Percentiles rank a stretch among this genome's conserved stretches.
phyloP scores from a whole-genome alignment of 2,888 invertebrate species.

The Drosophila greeni region DNA sequence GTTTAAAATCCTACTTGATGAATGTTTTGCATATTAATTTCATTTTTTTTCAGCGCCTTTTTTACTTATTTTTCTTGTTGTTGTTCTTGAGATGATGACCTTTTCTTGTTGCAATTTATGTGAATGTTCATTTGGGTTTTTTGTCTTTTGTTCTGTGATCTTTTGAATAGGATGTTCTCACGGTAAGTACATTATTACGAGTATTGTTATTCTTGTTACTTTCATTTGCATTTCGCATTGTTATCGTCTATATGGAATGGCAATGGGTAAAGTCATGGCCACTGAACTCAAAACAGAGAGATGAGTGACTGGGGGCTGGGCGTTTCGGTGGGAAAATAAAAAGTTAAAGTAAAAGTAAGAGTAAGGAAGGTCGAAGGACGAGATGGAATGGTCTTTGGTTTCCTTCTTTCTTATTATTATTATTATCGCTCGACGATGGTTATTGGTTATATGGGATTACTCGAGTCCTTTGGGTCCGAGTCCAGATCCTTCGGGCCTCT shows the following conservation, averaged over 20 bases:
- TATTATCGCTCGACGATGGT: slow-evolving; percentile 27
- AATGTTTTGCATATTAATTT: slow-evolving; percentile 44
- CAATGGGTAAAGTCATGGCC: slow-evolving; percentile 41
- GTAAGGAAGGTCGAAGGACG: slow-evolving; percentile 12
- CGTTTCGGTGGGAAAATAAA: not conserved
- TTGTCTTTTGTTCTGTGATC: slow-evolving; percentile 39
- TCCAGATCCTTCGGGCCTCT: slow-evolving; percentile 23
- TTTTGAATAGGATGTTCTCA: slow-evolving; percentile 33
- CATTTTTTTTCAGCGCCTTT: slow-evolving; percentile 22
- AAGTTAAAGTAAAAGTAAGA: slow-evolving; percentile 4
- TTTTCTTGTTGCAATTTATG: slow-evolving; percentile 30
- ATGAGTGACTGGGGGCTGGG: slow-evolving; percentile 6
- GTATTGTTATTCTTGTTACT: slow-evolving; percentile 36
- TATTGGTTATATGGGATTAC: slow-evolving; percentile 20
- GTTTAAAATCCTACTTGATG: slow-evolving; percentile 40
- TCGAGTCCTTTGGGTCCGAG: slow-evolving; percentile 9
- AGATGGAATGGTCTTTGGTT: slow-evolving; percentile 31
- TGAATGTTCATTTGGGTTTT: slow-evolving; percentile 39
- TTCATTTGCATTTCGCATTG: slow-evolving; percentile 41
- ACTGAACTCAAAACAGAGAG: slow-evolving; percentile 32
- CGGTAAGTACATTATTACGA: slow-evolving; percentile 41
- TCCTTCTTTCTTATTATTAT: slow-evolving; percentile 8
- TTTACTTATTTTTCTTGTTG: not conserved
- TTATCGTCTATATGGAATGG: slow-evolving; percentile 40
- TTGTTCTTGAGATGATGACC: slow-evolving; percentile 23